These are phyloP conservation scores for Smittia sp. DNA, from an alignment of 2,888 invertebrate genomes.

Conservation along the genomic window DNA sequence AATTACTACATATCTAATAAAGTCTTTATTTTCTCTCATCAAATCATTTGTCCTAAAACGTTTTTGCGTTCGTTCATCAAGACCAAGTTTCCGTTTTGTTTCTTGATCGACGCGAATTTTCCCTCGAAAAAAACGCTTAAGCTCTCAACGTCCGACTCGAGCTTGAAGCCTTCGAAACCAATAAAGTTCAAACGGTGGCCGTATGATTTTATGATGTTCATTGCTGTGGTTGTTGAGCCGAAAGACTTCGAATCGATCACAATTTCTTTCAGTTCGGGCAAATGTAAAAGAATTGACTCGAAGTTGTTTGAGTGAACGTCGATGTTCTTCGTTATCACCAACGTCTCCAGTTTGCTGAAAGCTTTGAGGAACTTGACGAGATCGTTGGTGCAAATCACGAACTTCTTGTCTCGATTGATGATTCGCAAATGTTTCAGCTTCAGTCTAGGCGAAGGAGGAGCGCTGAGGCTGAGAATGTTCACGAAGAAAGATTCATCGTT, in stretches of 20 bases:
- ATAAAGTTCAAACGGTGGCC: neutral
- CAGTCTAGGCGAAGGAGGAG: neutral
- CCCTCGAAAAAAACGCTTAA: neutral
- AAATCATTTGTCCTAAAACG: neutral
- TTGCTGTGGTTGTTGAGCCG: neutral
- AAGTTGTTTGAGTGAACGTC: neutral
- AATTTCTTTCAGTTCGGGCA: neutral
- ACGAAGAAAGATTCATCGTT: neutral
- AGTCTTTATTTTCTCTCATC: too few species aligned
- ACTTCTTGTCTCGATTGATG: neutral
- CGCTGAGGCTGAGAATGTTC: neutral
- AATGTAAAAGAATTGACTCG: neutral
- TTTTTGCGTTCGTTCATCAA: neutral
- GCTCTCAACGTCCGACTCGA: neutral
- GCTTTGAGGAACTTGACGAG: neutral
- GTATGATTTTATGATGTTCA: neutral
- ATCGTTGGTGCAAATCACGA: neutral
- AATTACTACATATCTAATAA: too few species aligned
- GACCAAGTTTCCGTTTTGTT: neutral
- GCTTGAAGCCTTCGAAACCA: neutral
- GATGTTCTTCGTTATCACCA: neutral
- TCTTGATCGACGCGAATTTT: neutral
- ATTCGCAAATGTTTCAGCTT: neutral
- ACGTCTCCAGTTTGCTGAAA: neutral
- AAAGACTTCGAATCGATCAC: neutral